Base-by-base conservation (phyloP, 2,888 invertebrate species). In the Eupithecia dodoneata region DNA sequence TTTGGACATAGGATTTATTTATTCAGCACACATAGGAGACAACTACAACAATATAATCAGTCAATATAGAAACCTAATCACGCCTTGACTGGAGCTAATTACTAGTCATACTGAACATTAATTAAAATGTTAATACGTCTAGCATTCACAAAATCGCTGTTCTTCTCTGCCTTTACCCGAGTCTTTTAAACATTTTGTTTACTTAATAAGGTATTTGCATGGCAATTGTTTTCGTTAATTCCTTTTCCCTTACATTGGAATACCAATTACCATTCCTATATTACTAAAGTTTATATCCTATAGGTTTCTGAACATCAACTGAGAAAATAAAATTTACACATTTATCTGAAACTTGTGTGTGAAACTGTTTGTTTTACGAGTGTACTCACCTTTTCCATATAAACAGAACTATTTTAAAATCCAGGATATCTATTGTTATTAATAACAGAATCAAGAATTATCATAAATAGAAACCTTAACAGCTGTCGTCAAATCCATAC, bases 191-290 rank as follows among this genome's bases (percentile, higher is more conserved):
- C 72, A 76, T 65, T 75, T 84, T 84, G 84, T 87, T 81, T 83
- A 83, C 83, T 86, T 87, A 85, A 86, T 85, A 86, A 86, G 84
- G 84, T 83, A 87, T 88, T 87, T 87, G 86, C 87, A 87, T 87
- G 77, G 81, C 84, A 85, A 87, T 86, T 86, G 84, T 84, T 83
- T 84, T 78, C 82, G 82, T 82, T 85, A 83, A 83, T 83, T 83
- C 81, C 79, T 83, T 83, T 86, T 81, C 82, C 80, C 73, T 81
- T 63, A 12, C 78, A 83, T 85, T 83, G 80, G 83, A 83, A 85
- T 66, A 41, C 41, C 42, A 66, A 65, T 66, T 42, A 42, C 41
- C 13, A 42, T 66, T 42, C 15, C 42, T 42, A 7, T 63, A 63
- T 18, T 12, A 30, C 30, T 30, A 30, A 30, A 30, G 30, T 30